Evolutionary conservation across 2,888 invertebrate species (phyloP), one percentile per base, ranked within the genome.

Genomic region (Archaeoteleia sp.): DNA sequence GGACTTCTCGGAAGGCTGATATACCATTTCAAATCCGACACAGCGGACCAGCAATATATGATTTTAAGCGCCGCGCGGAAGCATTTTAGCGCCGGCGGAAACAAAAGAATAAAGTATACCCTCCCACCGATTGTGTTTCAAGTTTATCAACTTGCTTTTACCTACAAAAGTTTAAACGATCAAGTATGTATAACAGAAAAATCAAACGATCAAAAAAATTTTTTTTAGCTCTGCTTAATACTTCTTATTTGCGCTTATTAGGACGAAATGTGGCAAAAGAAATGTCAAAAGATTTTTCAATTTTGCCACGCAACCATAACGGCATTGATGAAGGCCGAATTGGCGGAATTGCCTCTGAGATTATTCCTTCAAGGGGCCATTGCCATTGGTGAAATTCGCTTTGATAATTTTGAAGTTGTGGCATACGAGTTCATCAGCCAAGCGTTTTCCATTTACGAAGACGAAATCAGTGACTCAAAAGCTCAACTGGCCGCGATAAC

Each of bases 181-280:
- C 90, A 95, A 88, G 93, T 92, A 72, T 63, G 81, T 72, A 65
- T 14, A 35, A 7, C 9, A 2, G n/a, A 13, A n/a, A 13, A 14
- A 7, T 35, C 6, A 3, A 7, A 23, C 7, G 23, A 7, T 5
- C 3, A 23, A 7, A 23, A 23, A 23, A 23, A 3, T 7, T 23
- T 23, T n/a, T n/a, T n/a, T n/a, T n/a, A n/a, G n/a, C n/a, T n/a
- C n/a, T n/a, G n/a, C n/a, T n/a, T n/a, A n/a, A n/a, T n/a, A n/a
- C n/a, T n/a, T n/a, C n/a, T n/a, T n/a, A n/a, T n/a, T n/a, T n/a
- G n/a, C n/a, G n/a, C n/a, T n/a, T n/a, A n/a, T n/a, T n/a, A 94
- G 91, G 98, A 98, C 83, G 95, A 95, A 51, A 95, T 96, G 88
- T 99, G 98, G 98, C 95, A 97, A 85, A 97, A 96, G 86, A 98